A percentile compares a stretch with the other conserved stretches of the same genome.
Conservation (phyloP, 2,113 vertebrate species). For the Strix uralensis region DNA sequence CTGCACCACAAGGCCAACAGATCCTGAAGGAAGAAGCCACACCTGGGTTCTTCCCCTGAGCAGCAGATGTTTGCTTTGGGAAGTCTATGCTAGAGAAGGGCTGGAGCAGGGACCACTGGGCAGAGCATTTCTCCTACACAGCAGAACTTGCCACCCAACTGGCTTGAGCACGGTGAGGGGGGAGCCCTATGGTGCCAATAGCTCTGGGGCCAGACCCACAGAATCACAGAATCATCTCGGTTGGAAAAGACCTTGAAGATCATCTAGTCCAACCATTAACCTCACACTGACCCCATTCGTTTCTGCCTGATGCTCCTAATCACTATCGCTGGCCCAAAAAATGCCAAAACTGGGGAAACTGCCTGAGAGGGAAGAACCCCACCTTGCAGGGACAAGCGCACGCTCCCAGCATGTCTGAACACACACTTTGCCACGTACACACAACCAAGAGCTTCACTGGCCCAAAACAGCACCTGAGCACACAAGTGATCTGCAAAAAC, state of each 20-base stretch:
- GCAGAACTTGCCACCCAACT: not conserved
- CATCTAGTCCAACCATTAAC: too few relatives aligned
- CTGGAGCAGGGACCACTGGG: not conserved
- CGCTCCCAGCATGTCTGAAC: accelerated
- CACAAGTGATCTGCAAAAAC: not conserved
- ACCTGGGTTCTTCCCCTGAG: not conserved
- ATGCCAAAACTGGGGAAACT: not conserved
- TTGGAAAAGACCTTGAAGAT: too few relatives aligned
- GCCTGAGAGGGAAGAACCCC: not conserved
- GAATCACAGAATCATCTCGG: too few relatives aligned
- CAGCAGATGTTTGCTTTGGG: not conserved
- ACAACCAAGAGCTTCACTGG: not conserved
- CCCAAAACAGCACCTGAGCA: not conserved
- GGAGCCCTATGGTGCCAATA: accelerated
- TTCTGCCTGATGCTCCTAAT: not conserved
- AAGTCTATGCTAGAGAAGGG: not conserved
- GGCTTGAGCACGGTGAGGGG: accelerated
- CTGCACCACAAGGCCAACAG: not conserved
- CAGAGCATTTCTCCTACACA: not conserved
- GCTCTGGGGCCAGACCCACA: not conserved
- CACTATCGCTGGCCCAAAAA: not conserved
- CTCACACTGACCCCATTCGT: not conserved
- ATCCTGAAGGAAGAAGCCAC: not conserved
- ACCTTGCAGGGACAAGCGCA: not conserved
- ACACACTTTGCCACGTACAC: not conserved